phyloP scores from a whole-genome alignment of 1,140 invertebrate species.

The Holotrichia oblita region DNA sequence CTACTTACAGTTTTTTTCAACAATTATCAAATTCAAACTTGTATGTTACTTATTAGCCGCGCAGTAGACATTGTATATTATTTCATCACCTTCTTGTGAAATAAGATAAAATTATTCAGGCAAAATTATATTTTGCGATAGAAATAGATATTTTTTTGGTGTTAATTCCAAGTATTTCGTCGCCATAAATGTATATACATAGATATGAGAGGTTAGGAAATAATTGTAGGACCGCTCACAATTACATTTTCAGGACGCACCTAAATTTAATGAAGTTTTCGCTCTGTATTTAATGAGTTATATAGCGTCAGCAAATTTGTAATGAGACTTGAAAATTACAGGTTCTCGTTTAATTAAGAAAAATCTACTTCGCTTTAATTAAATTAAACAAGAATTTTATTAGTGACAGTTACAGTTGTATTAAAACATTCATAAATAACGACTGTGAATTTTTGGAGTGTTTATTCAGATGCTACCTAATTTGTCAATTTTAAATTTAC shows the following conservation, averaged over 20 bases:
- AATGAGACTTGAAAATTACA: constrained; percentile 14
- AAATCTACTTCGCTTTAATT: neutral
- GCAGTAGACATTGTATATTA: no score
- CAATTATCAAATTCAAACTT: no score
- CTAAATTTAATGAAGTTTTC: neutral
- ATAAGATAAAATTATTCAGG: no score
- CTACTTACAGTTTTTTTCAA: no score
- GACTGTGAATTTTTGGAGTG: neutral
- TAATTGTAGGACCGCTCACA: neutral
- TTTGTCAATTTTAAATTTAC: neutral
- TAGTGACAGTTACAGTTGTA: neutral
- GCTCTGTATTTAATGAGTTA: neutral
- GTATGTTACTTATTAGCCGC: no score
- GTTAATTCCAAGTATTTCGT: no score
- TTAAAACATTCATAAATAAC: no score
- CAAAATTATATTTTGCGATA: no score
- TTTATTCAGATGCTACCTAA: neutral
- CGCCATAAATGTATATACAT: no score
- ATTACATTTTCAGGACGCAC: constrained; percentile 6
- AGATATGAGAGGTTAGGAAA: neutral
- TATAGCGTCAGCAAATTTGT: neutral
- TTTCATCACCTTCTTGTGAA: no score
- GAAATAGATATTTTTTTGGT: no score
- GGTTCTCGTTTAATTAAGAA: neutral
- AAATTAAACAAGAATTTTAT: constrained; percentile 9